phyloP scores from a whole-genome alignment of 2,113 vertebrate genomes.

The Solenodon paradoxus region DNA sequence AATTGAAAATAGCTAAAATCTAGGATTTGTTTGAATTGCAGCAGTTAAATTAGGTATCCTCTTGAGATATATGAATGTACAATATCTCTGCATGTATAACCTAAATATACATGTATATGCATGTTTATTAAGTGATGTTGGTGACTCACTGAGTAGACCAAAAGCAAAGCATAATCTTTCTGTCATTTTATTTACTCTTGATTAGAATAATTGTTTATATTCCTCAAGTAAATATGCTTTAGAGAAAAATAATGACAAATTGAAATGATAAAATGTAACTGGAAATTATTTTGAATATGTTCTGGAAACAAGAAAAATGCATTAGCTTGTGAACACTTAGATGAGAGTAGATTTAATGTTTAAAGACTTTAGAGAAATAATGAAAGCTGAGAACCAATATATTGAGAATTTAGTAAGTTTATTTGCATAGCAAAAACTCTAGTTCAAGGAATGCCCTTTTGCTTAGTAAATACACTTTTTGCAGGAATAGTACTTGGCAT shows the following conservation, averaged over 20 bases:
- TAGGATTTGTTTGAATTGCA: background rate
- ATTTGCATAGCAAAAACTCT: background rate
- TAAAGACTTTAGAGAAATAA: background rate
- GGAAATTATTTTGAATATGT: background rate
- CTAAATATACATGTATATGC: too few relatives aligned
- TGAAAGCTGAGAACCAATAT: background rate
- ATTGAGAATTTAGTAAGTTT: background rate
- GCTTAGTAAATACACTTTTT: background rate
- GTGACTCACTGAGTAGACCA: background rate
- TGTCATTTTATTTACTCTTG: background rate
- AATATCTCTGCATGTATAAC: background rate
- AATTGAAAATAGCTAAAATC: background rate
- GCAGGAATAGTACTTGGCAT: background rate
- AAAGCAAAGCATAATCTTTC: background rate
- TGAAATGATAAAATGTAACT: background rate
- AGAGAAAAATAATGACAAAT: background rate
- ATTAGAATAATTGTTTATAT: background rate
- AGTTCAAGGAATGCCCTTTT: background rate
- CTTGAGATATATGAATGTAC: background rate
- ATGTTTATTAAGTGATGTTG: background rate
- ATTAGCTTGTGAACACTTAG: background rate
- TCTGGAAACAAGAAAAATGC: background rate
- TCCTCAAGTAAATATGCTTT: background rate
- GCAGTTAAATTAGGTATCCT: background rate
- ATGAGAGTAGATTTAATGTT: background rate